Evolutionary conservation across 35 echinoderm and acorn worm species (phyloP), one percentile per base, ranked within the genome.

Genomic region (Ptychodera flava): DNA sequence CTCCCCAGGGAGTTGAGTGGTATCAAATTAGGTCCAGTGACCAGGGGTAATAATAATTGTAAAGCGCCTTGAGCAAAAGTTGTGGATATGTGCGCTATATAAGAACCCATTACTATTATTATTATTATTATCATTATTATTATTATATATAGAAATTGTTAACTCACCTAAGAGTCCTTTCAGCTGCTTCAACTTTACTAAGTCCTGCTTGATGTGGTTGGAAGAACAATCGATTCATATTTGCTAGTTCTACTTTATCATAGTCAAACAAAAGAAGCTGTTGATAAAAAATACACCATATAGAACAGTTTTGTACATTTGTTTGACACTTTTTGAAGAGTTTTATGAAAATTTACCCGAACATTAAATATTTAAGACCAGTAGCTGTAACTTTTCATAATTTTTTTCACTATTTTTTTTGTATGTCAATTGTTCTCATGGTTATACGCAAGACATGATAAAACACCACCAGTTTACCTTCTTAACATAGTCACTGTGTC

Each of bases 171-270:
- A 97, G 81, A 6, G 95, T 97, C 79, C 87, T 97, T 85, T 97
- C 87, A n/a, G 95, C 95, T 28, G 95, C 95, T 81, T 97, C 75
- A 15, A 97, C 95, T 92, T 97, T 97, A 81, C 95, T 97, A 92
- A 97, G 91, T 0, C 95, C 95, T 38, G 95, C 93, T 85, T 97
- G 95, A 77, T 97, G 92, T 33, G 95, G 95, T 82, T 97, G 92
- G 79, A 97, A 97, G 83, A 97, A 97, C 29, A 97, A 87, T 36
- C 95, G 87, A 78, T 97, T 97, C 95, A 97, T 97, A 88, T 97
- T 97, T 34, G 95, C 95, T 30, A 97, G 85, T 80, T 97, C 95
- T 32, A 97, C 95, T 81, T 94, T 94, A 36, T 97, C 95, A 88
- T 97, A 97, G 80, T 97, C 95, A 88, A 97, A 97, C 32, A 97